phyloP scores from a whole-genome alignment of 2,113 vertebrate genomes.

The Epinephelus fuscoguttatus region DNA sequence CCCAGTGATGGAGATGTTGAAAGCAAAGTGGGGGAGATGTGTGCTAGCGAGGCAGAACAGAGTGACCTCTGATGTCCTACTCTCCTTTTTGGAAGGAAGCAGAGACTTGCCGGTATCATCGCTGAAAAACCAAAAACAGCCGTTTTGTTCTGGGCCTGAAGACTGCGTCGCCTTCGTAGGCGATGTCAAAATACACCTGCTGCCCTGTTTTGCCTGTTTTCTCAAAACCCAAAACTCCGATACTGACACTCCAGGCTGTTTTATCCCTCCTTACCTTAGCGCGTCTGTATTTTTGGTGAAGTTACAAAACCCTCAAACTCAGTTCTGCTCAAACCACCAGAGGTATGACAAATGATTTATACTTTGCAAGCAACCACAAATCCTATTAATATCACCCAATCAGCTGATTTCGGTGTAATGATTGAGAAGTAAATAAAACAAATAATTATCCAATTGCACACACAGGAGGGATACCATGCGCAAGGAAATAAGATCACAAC shows the following conservation, averaged over 20 bases:
- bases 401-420: neutral
- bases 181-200: slow-evolving; percentile 72
- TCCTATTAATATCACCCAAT: slow-evolving; percentile 5
- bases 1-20: slow-evolving; percentile 78
- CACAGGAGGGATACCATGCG: neutral
- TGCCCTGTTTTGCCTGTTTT: slow-evolving; percentile 44
- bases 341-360: neutral
- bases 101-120: slow-evolving; percentile 66
- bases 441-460: slow-evolving; percentile 40
- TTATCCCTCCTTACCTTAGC: slow-evolving; percentile 28
- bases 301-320: slow-evolving; percentile 49
- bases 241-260: slow-evolving; percentile 56
- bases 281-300: slow-evolving; percentile 37
- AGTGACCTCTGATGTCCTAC: slow-evolving; percentile 73
- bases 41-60: slow-evolving; percentile 63
- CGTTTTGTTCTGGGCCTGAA: slow-evolving; percentile 50
- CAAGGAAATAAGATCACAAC: slow-evolving; percentile 63
- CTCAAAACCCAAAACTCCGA: slow-evolving; percentile 53
- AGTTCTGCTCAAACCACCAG: slow-evolving; percentile 29
- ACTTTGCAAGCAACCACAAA: slow-evolving; percentile 24
- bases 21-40: slow-evolving; percentile 71
- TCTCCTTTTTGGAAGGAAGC: slow-evolving; percentile 70
- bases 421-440: slow-evolving; percentile 23
- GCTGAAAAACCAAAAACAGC: slow-evolving; percentile 69
- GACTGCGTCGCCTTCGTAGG: slow-evolving; percentile 58